Conservation (phyloP, 2,888 invertebrate species). For the Gymnocheta viridis region DNA sequence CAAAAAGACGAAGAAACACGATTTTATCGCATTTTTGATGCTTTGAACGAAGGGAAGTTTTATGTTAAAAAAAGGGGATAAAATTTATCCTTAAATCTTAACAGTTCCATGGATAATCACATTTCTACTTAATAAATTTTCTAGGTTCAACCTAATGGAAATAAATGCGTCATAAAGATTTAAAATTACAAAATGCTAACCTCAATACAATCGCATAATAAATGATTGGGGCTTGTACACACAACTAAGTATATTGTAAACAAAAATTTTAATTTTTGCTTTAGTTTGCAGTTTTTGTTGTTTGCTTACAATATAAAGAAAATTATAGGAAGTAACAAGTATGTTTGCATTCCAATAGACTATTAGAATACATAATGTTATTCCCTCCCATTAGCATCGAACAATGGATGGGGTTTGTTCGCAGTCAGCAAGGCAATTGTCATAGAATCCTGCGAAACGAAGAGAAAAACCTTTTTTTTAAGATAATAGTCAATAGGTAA, state of each 20-base stretch:
- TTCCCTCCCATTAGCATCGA: neutral
- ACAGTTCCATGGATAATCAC: neutral
- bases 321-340: neutral
- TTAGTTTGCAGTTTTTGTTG: neutral
- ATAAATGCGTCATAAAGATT: neutral
- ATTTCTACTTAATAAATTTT: neutral
- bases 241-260: neutral
- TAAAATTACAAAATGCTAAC: neutral
- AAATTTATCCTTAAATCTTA: neutral
- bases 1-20: too few species aligned
- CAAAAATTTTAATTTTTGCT: neutral
- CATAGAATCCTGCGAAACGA: neutral
- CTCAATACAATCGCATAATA: neutral
- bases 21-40: too few species aligned
- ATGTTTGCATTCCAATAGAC: neutral
- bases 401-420: slow-evolving; percentile 19
- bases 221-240: neutral
- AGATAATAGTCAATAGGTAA: neutral
- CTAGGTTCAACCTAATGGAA: neutral
- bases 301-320: neutral
- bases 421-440: neutral
- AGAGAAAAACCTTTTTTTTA: neutral
- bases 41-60: too few species aligned
- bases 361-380: neutral
- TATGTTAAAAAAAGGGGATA: too few species aligned